phyloP scores from a whole-genome alignment of 2,113 vertebrate genomes.

The Nothobranchius furzeri region DNA sequence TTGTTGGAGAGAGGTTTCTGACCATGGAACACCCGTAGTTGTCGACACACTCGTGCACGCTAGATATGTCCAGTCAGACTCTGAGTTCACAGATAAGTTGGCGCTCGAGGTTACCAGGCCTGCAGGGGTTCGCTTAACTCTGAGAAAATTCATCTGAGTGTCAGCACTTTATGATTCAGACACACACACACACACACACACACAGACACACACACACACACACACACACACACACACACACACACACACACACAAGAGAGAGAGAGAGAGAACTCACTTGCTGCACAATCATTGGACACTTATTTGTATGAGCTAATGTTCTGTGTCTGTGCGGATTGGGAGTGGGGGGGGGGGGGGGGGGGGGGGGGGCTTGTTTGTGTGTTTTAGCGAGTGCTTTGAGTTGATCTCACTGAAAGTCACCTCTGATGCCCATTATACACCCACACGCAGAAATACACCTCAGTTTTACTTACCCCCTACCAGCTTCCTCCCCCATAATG shows the following conservation, averaged over 20 bases:
- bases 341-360: slow-evolving; percentile 3
- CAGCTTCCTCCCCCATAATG: slow-evolving; percentile 65
- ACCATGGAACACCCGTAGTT: not conserved
- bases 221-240: too few species aligned
- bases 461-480: slow-evolving; percentile 66
- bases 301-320: slow-evolving; percentile 57
- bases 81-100: slow-evolving; percentile 15
- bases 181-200: not conserved
- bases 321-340: slow-evolving; percentile 25
- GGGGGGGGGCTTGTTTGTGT: slow-evolving; percentile 55
- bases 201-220: too few species aligned
- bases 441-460: slow-evolving; percentile 67
- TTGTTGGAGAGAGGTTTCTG: too few species aligned
- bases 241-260: too few species aligned
- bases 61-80: not conserved
- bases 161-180: slow-evolving; percentile 49
- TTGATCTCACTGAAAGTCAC: slow-evolving; percentile 76
- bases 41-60: too few species aligned
- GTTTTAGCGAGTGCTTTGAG: slow-evolving; percentile 60
- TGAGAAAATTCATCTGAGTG: slow-evolving; percentile 51
- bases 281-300: slow-evolving; percentile 45
- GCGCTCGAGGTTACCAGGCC: slow-evolving; percentile 57
- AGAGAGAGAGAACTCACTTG: not conserved
- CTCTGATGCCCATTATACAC: slow-evolving; percentile 73
- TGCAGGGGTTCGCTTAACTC: slow-evolving; percentile 52